Evolutionary conservation across 2,888 invertebrate genomes (phyloP), one percentile per base, ranked within the genome.

Genomic region (Andrena haemorrhoa): DNA sequence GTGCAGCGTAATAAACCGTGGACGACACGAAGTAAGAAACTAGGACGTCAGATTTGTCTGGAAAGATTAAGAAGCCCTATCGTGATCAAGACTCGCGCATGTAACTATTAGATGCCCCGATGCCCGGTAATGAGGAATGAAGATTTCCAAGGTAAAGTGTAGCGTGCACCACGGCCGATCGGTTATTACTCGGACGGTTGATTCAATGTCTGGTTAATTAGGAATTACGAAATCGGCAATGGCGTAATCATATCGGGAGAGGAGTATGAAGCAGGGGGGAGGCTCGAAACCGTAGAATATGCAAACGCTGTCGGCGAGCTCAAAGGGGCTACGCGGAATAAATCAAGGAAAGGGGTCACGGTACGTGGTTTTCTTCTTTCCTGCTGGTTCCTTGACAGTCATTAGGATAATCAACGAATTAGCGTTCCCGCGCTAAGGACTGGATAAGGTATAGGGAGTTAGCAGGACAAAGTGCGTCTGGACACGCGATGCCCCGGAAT

Each of bases 351-450:
- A 58, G 63, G 75, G 75, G 56, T 75, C 78, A 71, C 66, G 75
- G 68, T 79, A 74, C 82, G 75, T 83, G 79, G 83, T 75, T 85
- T 82, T 68, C 80, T 79, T 82, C 82, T 75, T 87, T 79, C 87
- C 86, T 75, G 82, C 83, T 80, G 85, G 80, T 81, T 86, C 74
- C 78, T 89, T 86, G 89, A 91, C 90, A 92, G 91, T 92, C 92
- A 91, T 92, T 92, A 91, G 87, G 88, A 89, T 91, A 92, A 92
- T 92, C 92, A 91, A 91, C 90, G 89, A 92, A 92, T 92, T 92
- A 92, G 89, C 91, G 92, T 90, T 91, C 91, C 90, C 91, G 88
- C 90, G 89, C 90, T 90, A 89, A 91, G 90, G 89, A 90, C 89
- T 90, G 92, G 89, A 91, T 92, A 91, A 91, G 91, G 90, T 88